Evolutionary conservation across 2,797 vertebrate genomes (phyloP).

Genomic region (Acanthurus leucopareius): DNA sequence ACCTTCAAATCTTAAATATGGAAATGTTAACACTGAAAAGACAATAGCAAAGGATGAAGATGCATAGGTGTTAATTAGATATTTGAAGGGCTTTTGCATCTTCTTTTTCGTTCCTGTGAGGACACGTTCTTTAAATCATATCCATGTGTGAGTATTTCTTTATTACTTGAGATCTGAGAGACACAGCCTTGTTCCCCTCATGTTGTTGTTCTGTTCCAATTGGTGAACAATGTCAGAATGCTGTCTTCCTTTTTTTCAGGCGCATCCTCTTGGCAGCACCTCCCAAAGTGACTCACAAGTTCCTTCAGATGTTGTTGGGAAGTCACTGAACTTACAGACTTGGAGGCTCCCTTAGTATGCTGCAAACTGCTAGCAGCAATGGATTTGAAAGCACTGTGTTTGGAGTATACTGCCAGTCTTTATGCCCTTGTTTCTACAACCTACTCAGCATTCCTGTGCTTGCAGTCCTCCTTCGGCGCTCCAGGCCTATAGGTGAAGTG

Average conservation of each 20-base stretch:
- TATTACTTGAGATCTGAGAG: background rate
- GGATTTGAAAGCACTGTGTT: conserved; percentile 22
- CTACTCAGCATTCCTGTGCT: conserved; percentile 50
- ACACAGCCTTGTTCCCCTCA: background rate
- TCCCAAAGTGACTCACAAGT: conserved; percentile 42
- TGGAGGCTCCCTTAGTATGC: conserved; percentile 16
- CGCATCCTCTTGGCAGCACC: conserved; percentile 34
- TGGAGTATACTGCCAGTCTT: conserved; percentile 54
- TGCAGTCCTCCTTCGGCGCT: conserved; percentile 55
- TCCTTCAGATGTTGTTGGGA: conserved; percentile 58
- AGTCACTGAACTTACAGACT: conserved; percentile 40
- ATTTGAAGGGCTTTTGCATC: background rate
- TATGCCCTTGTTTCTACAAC: conserved; percentile 42
- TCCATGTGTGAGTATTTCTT: background rate
- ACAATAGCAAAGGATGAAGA: background rate
- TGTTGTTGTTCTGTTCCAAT: background rate
- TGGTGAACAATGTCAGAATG: conserved; percentile 22
- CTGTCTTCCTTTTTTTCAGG: conserved; percentile 17
- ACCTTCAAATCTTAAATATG: background rate
- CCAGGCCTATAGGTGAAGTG: conserved; percentile 53
- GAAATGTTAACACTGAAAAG: conserved; percentile 6
- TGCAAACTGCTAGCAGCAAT: conserved; percentile 16
- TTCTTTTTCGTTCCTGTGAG: background rate
- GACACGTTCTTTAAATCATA: background rate
- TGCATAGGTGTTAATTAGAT: conserved; percentile 2